phyloP scores from a whole-genome alignment of 2,113 vertebrate species.

The Ahaetulla prasina region DNA sequence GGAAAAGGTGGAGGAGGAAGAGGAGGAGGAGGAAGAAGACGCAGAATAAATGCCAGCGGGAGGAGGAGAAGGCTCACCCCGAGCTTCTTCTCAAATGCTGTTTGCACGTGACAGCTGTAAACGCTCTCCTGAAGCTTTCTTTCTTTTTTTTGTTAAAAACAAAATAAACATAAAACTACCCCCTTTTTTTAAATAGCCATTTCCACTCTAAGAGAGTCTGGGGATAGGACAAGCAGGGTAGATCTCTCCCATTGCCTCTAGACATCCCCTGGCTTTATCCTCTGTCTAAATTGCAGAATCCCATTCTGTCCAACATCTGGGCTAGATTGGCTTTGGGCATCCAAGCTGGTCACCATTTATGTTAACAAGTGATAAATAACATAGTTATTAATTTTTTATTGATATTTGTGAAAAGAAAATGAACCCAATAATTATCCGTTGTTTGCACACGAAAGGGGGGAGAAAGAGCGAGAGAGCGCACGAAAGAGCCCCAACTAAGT shows the following conservation, averaged over 20 bases:
- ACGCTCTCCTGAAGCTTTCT: constrained; percentile 51
- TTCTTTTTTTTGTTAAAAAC: neutral
- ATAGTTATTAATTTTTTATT: neutral
- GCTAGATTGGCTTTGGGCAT: constrained; percentile 7
- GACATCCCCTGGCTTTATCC: constrained; percentile 23
- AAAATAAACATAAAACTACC: neutral
- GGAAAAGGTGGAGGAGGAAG: constrained; percentile 65
- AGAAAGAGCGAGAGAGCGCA: neutral
- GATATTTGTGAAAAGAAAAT: constrained; percentile 16
- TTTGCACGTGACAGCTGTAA: constrained; percentile 65
- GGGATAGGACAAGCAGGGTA: neutral
- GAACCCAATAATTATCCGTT: neutral
- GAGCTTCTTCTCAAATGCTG: constrained; percentile 42
- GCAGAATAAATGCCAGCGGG: constrained; percentile 25
- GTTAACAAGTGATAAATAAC: neutral
- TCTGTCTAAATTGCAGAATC: constrained; percentile 20
- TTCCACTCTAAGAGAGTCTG: constrained; percentile 14
- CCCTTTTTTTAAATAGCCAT: neutral
- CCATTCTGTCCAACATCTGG: constrained; percentile 22
- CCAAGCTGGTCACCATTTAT: constrained; percentile 30
- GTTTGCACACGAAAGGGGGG: constrained; percentile 52
- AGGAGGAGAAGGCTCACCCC: neutral
- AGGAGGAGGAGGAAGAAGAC: constrained; percentile 70
- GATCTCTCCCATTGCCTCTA: constrained; percentile 24
- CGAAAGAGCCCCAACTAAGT: constrained; percentile 7